phyloP scores from a whole-genome alignment of 2,797 vertebrate species.

The Platalea minor region DNA sequence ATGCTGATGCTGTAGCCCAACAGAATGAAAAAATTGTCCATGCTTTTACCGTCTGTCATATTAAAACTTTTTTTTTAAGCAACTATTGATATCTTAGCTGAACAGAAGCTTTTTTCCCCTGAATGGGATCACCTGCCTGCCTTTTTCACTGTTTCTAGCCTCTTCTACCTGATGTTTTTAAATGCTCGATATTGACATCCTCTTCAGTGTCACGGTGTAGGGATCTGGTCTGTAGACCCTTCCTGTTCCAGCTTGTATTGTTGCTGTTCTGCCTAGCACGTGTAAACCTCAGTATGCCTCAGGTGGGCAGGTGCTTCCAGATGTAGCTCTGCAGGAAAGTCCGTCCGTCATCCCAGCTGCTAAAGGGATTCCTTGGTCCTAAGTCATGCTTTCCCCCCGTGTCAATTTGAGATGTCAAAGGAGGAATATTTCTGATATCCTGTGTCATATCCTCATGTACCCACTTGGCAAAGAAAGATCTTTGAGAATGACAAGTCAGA shows the following conservation, averaged over 20 bases:
- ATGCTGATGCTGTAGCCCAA: not conserved
- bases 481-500: not conserved
- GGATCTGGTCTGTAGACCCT: not conserved
- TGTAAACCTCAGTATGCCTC: not conserved
- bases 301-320: not conserved
- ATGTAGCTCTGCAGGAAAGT: not conserved
- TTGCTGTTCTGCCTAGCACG: not conserved
- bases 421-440: not conserved
- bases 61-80: not conserved
- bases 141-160: not conserved
- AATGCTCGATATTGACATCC: not conserved
- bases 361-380: not conserved
- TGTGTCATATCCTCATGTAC: not conserved
- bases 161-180: not conserved
- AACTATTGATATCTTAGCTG: not conserved
- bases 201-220: not conserved
- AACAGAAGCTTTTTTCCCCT: not conserved
- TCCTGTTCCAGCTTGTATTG: not conserved
- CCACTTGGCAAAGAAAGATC: not conserved
- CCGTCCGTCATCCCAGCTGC: not conserved
- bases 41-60: not conserved
- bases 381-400: not conserved
- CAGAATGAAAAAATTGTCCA: not conserved
- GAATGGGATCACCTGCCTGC: not conserved
- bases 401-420: not conserved